A percentile compares a stretch with the other conserved stretches of the same genome.
Evolutionary conservation across 2,113 vertebrate species (phyloP).

Genomic region (Camelus bactrianus): DNA sequence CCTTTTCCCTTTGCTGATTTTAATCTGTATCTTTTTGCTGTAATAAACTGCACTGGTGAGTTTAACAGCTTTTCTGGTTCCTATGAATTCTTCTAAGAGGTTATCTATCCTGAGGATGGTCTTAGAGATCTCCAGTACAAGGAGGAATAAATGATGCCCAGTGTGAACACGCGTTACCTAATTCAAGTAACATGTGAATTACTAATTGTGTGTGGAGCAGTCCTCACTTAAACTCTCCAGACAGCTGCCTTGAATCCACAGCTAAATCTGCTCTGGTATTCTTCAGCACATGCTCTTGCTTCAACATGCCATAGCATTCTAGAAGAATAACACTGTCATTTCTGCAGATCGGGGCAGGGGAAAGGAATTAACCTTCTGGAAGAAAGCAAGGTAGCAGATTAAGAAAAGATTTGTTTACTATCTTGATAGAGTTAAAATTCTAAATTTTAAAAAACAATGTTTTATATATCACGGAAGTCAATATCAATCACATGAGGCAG

Average conservation of each 20-base stretch:
- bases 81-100: slow-evolving; percentile 8
- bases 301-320: slow-evolving; percentile 72
- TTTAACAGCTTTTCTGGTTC: not conserved
- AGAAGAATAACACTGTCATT: slow-evolving; percentile 67
- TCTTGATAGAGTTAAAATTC: slow-evolving; percentile 85
- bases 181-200: slow-evolving; percentile 69
- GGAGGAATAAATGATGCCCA: not conserved
- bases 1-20: not conserved
- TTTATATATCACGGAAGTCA: slow-evolving; percentile 85
- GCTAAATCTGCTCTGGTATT: slow-evolving; percentile 75
- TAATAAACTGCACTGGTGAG: not conserved
- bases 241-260: slow-evolving; percentile 71
- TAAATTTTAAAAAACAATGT: slow-evolving; percentile 84
- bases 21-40: not conserved
- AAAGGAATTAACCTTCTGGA: slow-evolving; percentile 61
- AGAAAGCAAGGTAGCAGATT: slow-evolving; percentile 71
- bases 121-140: not conserved
- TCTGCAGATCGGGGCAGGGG: slow-evolving; percentile 64
- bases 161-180: slow-evolving; percentile 58
- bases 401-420: slow-evolving; percentile 77
- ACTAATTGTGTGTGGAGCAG: slow-evolving; percentile 73
- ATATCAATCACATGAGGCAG: slow-evolving; percentile 54
- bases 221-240: slow-evolving; percentile 82
- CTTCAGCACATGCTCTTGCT: slow-evolving; percentile 62
- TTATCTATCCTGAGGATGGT: not conserved